Evolutionary conservation across 2,888 invertebrate species (phyloP), one percentile per base, ranked within the genome.

Genomic region (Platerodrilus igneus): DNA sequence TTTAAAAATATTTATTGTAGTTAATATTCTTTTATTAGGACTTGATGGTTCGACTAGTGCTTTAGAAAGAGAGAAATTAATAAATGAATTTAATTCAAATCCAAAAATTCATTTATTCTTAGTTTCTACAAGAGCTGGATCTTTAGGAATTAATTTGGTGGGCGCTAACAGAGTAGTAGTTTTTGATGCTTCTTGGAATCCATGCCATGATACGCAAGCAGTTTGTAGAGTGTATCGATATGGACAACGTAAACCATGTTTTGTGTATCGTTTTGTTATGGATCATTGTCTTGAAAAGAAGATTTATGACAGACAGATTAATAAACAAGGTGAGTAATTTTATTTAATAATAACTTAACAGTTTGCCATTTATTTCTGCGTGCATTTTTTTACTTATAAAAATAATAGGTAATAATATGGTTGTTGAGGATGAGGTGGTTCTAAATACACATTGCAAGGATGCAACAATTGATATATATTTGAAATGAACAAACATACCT

Each of bases 131-230:
- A 78, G 93, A 53, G 96, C 96, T 20, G 96, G 96, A 1, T 95
- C 94, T 8, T 72, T 96, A 18, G 99, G 99, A 5, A 96, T 99
- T 50, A 99, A 99, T 72, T 76, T 99, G 47, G 89, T 95, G 11
- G 95, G 96, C 9, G 99, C 99, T 0, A 97, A 96, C 69, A 77
- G 99, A 18, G 97, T 97, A 3, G 86, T 96, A 23, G 94, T 99
- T 30, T 86, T 97, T 60, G 99, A 99, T 67, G 96, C 97, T 8
- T 94, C 93, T 21, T 99, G 97, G 96, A 99, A 99, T 72, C 97
- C 97, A 1, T 97, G 97, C 62, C 97, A 99, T 60, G 96, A 96
- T 63, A 91, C 92, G 0, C 93, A 93, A 72, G 97, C 97, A 17
- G 95, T 99, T 8, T 97, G 97, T 66, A 75, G 97, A 52, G 94